A percentile compares a stretch with the other conserved stretches of the same genome.
Evolutionary conservation across 2,113 vertebrate species (phyloP).

Genomic region (Catharus fuscescens): DNA sequence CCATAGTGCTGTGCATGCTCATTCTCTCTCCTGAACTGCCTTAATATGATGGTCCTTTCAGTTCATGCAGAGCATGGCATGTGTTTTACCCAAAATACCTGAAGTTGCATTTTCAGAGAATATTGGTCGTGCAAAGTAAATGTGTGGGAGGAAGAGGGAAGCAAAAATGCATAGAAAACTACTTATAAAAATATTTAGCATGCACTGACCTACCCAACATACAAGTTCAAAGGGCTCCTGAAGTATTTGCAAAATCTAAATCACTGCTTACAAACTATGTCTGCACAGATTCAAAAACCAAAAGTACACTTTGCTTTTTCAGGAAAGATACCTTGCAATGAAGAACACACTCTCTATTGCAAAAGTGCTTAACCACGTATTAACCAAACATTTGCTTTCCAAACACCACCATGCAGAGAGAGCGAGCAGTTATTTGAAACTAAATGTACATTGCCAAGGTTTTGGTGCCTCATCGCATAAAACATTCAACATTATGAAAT

Average conservation of each 20-base stretch:
- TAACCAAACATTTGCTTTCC: conserved; percentile 67
- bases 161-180: conserved; percentile 43
- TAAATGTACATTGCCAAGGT: not conserved
- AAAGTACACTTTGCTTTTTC: conserved; percentile 26
- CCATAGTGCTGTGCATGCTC: not conserved
- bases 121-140: not conserved
- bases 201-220: not conserved
- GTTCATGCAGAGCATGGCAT: not conserved
- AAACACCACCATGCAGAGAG: conserved; percentile 22
- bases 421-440: conserved; percentile 21
- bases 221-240: conserved; percentile 39
- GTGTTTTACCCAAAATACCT: conserved; percentile 6
- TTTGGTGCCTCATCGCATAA: conserved; percentile 17
- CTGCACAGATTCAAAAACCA: conserved; percentile 3
- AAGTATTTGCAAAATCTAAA: conserved; percentile 52
- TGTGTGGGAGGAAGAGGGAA: not conserved
- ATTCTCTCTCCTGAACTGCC: not conserved
- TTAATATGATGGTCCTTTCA: not conserved
- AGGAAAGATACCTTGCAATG: not conserved
- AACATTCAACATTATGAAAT: conserved; percentile 23
- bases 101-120: not conserved
- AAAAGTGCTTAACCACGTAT: conserved; percentile 46
- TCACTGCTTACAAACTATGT: conserved; percentile 4
- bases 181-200: conserved; percentile 38
- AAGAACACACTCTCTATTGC: conserved; percentile 34